Conservation (phyloP, 2,888 invertebrate species). For the Nephrotoma flavescens region DNA sequence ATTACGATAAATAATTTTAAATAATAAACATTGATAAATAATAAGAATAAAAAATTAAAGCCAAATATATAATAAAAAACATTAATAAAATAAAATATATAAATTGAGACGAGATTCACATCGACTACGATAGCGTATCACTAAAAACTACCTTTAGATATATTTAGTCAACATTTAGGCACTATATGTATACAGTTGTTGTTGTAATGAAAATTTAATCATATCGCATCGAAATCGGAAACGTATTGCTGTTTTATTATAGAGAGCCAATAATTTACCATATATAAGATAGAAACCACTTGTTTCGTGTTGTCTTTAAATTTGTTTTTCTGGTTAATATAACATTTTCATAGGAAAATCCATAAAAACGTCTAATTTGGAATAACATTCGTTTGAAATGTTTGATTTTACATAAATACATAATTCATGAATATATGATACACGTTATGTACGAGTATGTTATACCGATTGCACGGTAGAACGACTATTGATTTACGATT, state of each 20-base stretch:
- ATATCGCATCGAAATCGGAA: background rate
- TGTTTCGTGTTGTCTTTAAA: background rate
- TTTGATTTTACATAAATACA: background rate
- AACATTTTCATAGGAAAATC: background rate
- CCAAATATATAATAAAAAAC: background rate
- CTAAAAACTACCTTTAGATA: background rate
- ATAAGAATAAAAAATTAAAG: background rate
- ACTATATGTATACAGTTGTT: background rate
- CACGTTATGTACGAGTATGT: background rate
- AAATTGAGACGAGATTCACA: background rate
- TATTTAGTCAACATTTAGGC: background rate
- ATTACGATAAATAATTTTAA: background rate
- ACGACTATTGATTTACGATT: background rate
- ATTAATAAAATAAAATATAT: background rate
- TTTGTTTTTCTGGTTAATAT: background rate
- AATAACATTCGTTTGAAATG: background rate
- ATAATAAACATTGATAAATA: background rate
- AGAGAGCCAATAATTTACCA: background rate
- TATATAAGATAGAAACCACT: background rate
- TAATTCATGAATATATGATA: background rate
- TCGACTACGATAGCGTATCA: background rate
- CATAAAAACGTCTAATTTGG: background rate
- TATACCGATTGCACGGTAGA: background rate
- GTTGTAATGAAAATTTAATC: background rate
- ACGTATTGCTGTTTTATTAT: background rate